Conservation (phyloP, 1,140 invertebrate species). For the Agraylea sexmaculata region DNA sequence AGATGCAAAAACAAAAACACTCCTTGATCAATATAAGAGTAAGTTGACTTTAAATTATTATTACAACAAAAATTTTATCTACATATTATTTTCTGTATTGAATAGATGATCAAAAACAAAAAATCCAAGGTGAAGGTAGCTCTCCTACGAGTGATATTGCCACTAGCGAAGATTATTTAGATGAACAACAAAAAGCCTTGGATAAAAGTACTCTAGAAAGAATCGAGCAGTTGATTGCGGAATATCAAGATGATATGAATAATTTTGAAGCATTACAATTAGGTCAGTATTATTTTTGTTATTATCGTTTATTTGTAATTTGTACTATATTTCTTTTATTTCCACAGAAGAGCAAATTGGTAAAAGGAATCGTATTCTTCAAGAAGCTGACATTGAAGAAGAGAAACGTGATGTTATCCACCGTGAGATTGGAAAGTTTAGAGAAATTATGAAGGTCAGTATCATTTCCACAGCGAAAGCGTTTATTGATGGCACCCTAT, state of each 20-base stretch:
- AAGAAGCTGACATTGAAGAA: conserved; percentile 85
- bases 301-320: conserved; percentile 1
- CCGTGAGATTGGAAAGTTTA: conserved; percentile 91
- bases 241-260: conserved; percentile 73
- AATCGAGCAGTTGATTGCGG: conserved; percentile 66
- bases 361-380: conserved; percentile 40
- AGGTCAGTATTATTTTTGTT: conserved; percentile 27
- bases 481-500: too few species aligned
- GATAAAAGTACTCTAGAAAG: conserved; percentile 61
- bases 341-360: conserved; percentile 46
- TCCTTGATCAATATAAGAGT: conserved; percentile 89
- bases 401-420: conserved; percentile 94
- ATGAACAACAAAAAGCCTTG: conserved; percentile 61
- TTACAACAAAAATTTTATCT: neutral
- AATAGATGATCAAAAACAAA: conserved; percentile 18
- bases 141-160: too few species aligned
- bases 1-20: conserved; percentile 93
- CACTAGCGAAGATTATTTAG: conserved; percentile 61
- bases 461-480: too few species aligned
- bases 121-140: too few species aligned
- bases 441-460: conserved; percentile 92
- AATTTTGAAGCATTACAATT: conserved; percentile 47
- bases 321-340: conserved; percentile 10
- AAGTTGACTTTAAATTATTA: conserved; percentile 19
- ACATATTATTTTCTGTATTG: neutral